Evolutionary conservation across 2,113 vertebrate species (phyloP).

Genomic region (Sphaerodactylus townsendi): DNA sequence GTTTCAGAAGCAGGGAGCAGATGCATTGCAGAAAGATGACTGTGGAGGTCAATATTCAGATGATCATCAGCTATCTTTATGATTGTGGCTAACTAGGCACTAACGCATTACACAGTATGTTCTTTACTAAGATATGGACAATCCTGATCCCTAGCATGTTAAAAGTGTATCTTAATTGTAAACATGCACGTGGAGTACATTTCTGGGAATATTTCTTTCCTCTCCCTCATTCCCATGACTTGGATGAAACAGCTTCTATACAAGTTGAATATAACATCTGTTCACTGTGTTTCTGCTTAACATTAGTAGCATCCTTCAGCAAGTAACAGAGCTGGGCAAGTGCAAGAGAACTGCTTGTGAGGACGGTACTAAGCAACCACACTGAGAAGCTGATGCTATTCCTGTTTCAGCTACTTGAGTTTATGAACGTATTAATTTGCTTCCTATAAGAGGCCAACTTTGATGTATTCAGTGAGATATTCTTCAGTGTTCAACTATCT

Average conservation of each 20-base stretch:
- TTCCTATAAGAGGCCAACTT: background rate
- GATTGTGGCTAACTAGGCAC: background rate
- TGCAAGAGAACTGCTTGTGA: background rate
- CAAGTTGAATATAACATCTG: background rate
- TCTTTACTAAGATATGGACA: background rate
- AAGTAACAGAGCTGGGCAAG: rapidly evolving
- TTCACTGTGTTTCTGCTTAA: rapidly evolving
- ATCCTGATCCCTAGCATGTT: background rate
- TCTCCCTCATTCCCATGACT: background rate
- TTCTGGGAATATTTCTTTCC: background rate
- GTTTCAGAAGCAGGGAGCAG: background rate
- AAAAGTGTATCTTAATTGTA: background rate
- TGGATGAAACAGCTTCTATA: background rate
- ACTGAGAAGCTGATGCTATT: constrained; percentile 3
- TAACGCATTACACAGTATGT: background rate
- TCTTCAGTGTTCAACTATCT: background rate
- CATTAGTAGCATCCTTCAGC: background rate
- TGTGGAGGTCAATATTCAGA: background rate
- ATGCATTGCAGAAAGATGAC: background rate
- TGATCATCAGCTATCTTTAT: background rate
- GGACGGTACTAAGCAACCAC: background rate
- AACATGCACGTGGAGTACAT: rapidly evolving
- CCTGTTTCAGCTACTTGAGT: constrained; percentile 7
- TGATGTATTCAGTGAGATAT: background rate
- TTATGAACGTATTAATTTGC: background rate